Evolutionary conservation across 2,888 invertebrate genomes (phyloP).

Genomic region (Nomada lathburiana): DNA sequence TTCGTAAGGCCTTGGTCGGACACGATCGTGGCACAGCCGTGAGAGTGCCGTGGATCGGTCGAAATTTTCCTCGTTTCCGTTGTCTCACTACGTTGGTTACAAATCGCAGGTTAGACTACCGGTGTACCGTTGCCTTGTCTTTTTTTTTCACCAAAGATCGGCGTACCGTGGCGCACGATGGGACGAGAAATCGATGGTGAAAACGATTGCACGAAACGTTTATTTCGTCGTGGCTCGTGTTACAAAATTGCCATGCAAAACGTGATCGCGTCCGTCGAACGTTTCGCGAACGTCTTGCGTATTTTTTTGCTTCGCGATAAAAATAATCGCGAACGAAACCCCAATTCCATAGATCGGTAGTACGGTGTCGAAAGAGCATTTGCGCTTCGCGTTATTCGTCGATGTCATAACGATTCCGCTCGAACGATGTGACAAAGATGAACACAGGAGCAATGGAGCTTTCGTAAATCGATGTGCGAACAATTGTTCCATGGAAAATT

Average conservation of each 20-base stretch:
- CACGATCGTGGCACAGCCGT: slow-evolving; percentile 24
- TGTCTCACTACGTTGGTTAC: slow-evolving; percentile 39
- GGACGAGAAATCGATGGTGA: slow-evolving; percentile 63
- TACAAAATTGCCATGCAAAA: slow-evolving; percentile 31
- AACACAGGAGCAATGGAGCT: neutral
- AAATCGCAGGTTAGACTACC: slow-evolving; percentile 36
- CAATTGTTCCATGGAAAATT: neutral
- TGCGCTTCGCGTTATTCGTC: slow-evolving; percentile 22
- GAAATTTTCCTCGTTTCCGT: slow-evolving; percentile 44
- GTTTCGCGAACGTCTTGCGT: neutral
- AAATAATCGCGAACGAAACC: slow-evolving; percentile 13
- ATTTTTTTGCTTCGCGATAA: neutral
- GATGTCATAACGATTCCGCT: slow-evolving; percentile 35
- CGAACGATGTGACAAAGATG: neutral
- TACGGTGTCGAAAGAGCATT: slow-evolving; percentile 20
- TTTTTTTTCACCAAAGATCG: slow-evolving; percentile 40
- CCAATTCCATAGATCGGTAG: slow-evolving; percentile 32
- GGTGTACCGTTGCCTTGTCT: slow-evolving; percentile 30
- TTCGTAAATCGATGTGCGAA: neutral
- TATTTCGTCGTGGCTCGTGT: slow-evolving; percentile 15
- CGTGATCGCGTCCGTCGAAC: neutral
- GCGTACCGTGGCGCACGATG: slow-evolving; percentile 26
- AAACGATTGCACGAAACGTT: slow-evolving; percentile 58
- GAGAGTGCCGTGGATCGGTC: slow-evolving; percentile 45
- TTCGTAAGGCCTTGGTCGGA: slow-evolving; percentile 1